Conservation (phyloP, 92 coral and sea anemone genomes). For the Palythoa caribaeorum region DNA sequence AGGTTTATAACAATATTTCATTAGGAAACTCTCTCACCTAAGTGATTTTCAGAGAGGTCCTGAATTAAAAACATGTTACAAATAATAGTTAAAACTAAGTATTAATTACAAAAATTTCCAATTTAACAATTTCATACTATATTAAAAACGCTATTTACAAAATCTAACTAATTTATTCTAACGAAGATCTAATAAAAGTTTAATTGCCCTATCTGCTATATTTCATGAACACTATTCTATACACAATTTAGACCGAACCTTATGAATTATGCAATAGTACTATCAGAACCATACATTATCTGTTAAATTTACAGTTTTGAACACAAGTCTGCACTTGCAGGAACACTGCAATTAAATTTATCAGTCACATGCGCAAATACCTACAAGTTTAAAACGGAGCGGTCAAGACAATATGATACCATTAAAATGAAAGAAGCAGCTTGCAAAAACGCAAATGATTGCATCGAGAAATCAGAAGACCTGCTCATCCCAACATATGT, state of each 20-base stretch:
- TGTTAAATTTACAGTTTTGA: not conserved
- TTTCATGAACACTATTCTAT: not conserved
- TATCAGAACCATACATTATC: not conserved
- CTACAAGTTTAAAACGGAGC: not conserved
- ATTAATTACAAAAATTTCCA: too few species aligned
- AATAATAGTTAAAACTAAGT: too few species aligned
- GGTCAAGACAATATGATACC: slow-evolving; percentile 40
- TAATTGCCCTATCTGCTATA: too few species aligned
- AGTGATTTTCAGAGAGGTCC: too few species aligned
- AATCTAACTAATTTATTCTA: too few species aligned
- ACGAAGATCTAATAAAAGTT: too few species aligned
- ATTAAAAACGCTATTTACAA: too few species aligned
- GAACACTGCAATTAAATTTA: not conserved
- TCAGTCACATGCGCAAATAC: not conserved
- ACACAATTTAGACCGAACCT: not conserved
- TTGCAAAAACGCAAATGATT: slow-evolving; percentile 33
- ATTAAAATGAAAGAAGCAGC: slow-evolving; percentile 27
- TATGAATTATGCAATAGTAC: not conserved
- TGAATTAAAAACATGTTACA: too few species aligned
- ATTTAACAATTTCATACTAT: too few species aligned
- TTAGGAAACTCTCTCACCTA: too few species aligned
- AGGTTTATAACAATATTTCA: too few species aligned
- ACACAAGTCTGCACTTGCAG: not conserved
- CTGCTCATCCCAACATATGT: slow-evolving; percentile 13
- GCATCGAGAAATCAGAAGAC: slow-evolving; percentile 28